Evolutionary conservation across 2,888 invertebrate genomes (phyloP), one percentile per base, ranked within the genome.

Genomic region (Orthonevra nobilis): DNA sequence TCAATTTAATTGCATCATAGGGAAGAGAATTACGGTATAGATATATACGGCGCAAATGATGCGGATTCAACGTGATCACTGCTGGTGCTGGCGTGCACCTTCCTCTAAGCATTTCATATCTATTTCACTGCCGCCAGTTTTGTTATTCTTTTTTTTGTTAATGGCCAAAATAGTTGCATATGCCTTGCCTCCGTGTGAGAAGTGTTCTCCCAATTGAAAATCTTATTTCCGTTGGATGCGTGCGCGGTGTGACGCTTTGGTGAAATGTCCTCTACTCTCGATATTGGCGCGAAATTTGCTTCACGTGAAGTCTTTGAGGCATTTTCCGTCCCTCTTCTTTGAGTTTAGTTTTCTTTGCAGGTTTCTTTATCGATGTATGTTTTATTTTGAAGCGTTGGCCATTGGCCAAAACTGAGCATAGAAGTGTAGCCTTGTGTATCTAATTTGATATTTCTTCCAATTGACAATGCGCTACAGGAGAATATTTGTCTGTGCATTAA

Each of bases 301-400:
- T 52, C 15, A 60, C 12, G 48, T 46, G 40, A 10, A 36, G 44
- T 26, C 38, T 26, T 34, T 2, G 2, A 5, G 3, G 14, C 44
- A 52, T 10, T 50, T 30, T 32, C 60, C 32, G 42, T 70, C 64
- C 52, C 64, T 38, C 46, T 69, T 70, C 54, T n/a, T n/a, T n/a
- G n/a, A n/a, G n/a, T n/a, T n/a, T n/a, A n/a, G n/a, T n/a, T n/a
- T 38, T 52, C 17, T 63, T 77, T 70, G 56, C 70, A 69, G 60
- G 46, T 66, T 66, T 79, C 60, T n/a, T n/a, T n/a, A n/a, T n/a
- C n/a, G n/a, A n/a, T n/a, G n/a, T n/a, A n/a, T n/a, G n/a, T n/a
- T n/a, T n/a, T 73, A 54, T 66, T 60, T 73, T 40, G 72, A 79
- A 72, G 73, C 66, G 9, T 61, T 79, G 79, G 79, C 79, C 19